A percentile compares a stretch with the other conserved stretches of the same genome.
Evolutionary conservation across 2,888 invertebrate species (phyloP).

Genomic region (Odontothrips loti): DNA sequence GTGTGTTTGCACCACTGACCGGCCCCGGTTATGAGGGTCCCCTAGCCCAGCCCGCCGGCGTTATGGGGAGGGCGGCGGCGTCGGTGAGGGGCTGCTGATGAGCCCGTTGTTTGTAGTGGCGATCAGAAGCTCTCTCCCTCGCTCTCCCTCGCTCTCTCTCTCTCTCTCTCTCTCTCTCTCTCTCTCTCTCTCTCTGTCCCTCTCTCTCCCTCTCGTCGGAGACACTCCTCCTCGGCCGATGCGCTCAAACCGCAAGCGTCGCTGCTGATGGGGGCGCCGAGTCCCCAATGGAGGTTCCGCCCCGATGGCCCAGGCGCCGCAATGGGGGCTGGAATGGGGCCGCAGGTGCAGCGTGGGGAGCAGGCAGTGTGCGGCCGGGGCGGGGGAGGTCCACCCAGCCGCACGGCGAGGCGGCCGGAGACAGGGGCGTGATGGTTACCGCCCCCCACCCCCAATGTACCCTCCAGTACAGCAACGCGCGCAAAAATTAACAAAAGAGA

Average conservation of each 20-base stretch:
- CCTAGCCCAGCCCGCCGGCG: neutral
- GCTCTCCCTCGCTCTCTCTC: no score
- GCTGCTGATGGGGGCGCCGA: slow-evolving; percentile 10
- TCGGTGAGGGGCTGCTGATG: neutral
- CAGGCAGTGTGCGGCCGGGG: neutral
- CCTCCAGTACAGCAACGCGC: no score
- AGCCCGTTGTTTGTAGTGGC: slow-evolving; percentile 25
- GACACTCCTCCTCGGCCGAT: neutral
- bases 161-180: no score
- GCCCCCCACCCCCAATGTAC: no score
- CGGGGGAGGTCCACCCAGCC: no score
- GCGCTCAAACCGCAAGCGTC: neutral
- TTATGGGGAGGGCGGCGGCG: neutral
- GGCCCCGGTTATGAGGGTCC: neutral
- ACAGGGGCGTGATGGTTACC: no score
- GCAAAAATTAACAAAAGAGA: no score
- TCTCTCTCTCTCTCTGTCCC: no score
- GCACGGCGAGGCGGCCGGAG: no score
- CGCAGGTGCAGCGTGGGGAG: slow-evolving; percentile 9
- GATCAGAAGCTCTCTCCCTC: neutral
- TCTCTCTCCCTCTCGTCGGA: no score
- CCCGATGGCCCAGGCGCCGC: neutral
- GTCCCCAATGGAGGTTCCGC: neutral
- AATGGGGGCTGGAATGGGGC: neutral
- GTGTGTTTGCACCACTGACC: neutral